Evolutionary conservation across 2,113 vertebrate species (phyloP), one percentile per base, ranked within the genome.

Genomic region (Colossoma macropomum): DNA sequence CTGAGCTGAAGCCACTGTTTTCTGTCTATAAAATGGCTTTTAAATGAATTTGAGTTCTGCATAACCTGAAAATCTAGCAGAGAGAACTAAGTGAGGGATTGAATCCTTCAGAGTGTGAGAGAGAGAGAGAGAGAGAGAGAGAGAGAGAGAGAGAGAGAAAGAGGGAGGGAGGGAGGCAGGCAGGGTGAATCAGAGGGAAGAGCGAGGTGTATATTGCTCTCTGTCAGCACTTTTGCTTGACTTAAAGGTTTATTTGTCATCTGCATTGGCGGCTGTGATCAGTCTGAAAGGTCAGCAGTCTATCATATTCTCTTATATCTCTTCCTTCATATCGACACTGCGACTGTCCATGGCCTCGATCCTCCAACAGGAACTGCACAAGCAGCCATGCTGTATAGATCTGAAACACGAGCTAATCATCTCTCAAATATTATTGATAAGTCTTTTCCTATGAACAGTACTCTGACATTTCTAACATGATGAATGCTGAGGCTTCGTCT

Each of bases 191-290:
- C 71, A 54, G 73, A 68, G 72, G 63, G 80, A 76, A 28, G 23
- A 80, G 66, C 56, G 75, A 82, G 38, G 27, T 81, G 79, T 76
- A 77, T 88, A 88, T 89, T 89, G 83, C 87, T 86, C 81, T 77
- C 79, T 69, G 62, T 92, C 91, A 92, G 88, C 89, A 56, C 77
- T 90, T 79, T 82, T 56, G 79, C 76, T 74, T 52, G 86, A 88
- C 81, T 89, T 91, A 91, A 88, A 81, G 76, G 87, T 88, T 91
- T 92, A 92, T 94, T 91, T 90, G 88, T 93, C 93, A 92, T 90
- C 85, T 83, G 84, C 79, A 86, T 81, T 88, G 91, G 90, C 90
- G 81, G 66, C 63, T 82, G 70, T 86, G 89, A 93, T 92, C 87
- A 87, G 85, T 77, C 75, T 70, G 48, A 93, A 92, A 94, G 92